Percentiles rank a stretch among this genome's conserved stretches.
Conservation (phyloP, 2,113 vertebrate genomes). For the Grammomys dolichurus region DNA sequence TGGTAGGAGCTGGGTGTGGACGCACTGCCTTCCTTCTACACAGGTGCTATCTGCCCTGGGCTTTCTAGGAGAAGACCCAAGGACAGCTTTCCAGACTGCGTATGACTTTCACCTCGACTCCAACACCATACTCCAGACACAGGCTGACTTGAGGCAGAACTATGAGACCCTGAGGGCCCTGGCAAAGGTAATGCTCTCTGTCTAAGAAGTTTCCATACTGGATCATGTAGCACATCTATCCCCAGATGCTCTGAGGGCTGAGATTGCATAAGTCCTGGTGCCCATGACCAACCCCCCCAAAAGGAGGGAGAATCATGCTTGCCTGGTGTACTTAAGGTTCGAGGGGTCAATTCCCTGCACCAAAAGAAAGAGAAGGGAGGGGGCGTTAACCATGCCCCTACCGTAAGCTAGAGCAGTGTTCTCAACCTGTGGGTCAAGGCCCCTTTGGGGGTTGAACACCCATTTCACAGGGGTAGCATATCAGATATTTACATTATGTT, state of each 20-base stretch:
- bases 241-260: neutral
- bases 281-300: neutral
- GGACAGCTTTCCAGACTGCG: slow-evolving; percentile 63
- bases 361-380: neutral
- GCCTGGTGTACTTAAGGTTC: neutral
- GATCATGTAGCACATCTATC: neutral
- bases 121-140: slow-evolving; percentile 88
- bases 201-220: neutral
- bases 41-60: slow-evolving; percentile 71
- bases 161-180: slow-evolving; percentile 86
- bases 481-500: neutral
- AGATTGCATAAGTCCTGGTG: neutral
- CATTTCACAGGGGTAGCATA: neutral
- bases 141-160: slow-evolving; percentile 87
- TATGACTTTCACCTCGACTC: slow-evolving; percentile 89
- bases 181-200: slow-evolving; percentile 86
- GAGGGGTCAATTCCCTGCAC: neutral
- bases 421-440: neutral
- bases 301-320: neutral
- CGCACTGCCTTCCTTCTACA: neutral
- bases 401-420: neutral
- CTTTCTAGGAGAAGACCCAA: slow-evolving; percentile 28
- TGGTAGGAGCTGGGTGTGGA: neutral
- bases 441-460: neutral
- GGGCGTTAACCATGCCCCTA: neutral